Conservation (phyloP, 2,888 invertebrate genomes). For the Luperina testacea region DNA sequence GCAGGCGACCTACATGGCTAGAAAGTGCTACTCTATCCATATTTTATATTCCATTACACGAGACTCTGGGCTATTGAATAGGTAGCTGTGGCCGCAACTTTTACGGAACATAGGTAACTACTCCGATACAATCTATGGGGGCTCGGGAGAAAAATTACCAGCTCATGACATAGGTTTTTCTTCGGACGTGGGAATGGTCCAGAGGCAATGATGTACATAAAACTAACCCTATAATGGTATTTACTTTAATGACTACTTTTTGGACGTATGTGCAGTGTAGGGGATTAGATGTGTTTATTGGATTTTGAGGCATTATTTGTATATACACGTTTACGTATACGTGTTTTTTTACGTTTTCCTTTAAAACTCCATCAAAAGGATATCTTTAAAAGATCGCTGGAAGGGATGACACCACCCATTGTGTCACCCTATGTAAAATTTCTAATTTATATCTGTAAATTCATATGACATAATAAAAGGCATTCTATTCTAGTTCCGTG, state of each 20-base stretch:
- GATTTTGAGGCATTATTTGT: neutral
- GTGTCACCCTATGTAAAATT: neutral
- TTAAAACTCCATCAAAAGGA: neutral
- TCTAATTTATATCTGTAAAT: neutral
- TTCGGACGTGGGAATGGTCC: conserved; percentile 54
- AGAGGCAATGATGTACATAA: conserved; percentile 57
- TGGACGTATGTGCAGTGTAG: neutral
- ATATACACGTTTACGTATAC: too few species aligned
- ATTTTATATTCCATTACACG: conserved; percentile 83
- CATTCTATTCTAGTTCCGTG: too few species aligned
- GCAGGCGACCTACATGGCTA: conserved; percentile 77
- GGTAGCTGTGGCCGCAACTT: conserved; percentile 70
- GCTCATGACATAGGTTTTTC: conserved; percentile 77
- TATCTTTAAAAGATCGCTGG: neutral
- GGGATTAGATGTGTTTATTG: conserved; percentile 7
- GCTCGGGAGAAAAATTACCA: conserved; percentile 76
- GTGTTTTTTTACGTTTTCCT: too few species aligned
- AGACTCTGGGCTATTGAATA: conserved; percentile 78
- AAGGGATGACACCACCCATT: neutral
- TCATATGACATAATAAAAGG: too few species aligned
- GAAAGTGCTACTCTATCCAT: conserved; percentile 80
- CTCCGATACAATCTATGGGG: conserved; percentile 78
- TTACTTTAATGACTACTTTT: conserved; percentile 42
- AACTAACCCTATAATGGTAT: conserved; percentile 60
- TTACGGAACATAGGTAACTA: conserved; percentile 62